Evolutionary conservation across 1,140 invertebrate genomes (phyloP).

Genomic region (Platyscapa corneri): DNA sequence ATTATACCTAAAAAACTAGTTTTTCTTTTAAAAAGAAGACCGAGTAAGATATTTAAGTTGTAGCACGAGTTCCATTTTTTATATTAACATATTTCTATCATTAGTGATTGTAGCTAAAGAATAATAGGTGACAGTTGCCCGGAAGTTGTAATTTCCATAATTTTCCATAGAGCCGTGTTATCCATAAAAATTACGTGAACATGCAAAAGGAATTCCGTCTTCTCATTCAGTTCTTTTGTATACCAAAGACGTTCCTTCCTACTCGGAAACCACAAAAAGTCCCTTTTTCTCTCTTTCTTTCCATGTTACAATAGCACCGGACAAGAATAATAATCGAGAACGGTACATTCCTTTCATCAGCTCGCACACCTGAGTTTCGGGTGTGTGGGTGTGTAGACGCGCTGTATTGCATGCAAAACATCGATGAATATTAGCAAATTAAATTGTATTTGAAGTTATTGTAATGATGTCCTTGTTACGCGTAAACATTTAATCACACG

Average conservation of each 20-base stretch:
- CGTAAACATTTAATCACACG: neutral
- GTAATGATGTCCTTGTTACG: neutral
- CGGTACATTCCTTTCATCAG: neutral
- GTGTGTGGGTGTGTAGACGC: neutral
- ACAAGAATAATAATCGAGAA: constrained; percentile 24
- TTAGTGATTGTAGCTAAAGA: neutral
- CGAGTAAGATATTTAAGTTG: too few relatives aligned
- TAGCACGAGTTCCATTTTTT: neutral
- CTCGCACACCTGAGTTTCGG: neutral
- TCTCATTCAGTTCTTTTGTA: neutral
- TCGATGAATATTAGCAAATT: neutral
- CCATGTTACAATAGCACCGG: neutral
- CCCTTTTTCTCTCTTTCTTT: too few relatives aligned
- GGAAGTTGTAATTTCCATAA: constrained; percentile 9
- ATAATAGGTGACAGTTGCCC: neutral
- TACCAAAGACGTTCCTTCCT: neutral
- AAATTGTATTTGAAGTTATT: neutral
- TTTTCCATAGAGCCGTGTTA: neutral
- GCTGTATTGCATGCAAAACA: neutral
- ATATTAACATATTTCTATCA: neutral
- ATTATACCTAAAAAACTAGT: too few relatives aligned
- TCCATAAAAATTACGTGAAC: neutral
- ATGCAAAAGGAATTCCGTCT: neutral
- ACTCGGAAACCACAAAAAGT: too few relatives aligned
- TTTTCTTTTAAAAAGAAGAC: too few relatives aligned